A percentile compares a stretch with the other conserved stretches of the same genome.
Conservation (phyloP, 2,888 invertebrate genomes). For the Cinara cedri region DNA sequence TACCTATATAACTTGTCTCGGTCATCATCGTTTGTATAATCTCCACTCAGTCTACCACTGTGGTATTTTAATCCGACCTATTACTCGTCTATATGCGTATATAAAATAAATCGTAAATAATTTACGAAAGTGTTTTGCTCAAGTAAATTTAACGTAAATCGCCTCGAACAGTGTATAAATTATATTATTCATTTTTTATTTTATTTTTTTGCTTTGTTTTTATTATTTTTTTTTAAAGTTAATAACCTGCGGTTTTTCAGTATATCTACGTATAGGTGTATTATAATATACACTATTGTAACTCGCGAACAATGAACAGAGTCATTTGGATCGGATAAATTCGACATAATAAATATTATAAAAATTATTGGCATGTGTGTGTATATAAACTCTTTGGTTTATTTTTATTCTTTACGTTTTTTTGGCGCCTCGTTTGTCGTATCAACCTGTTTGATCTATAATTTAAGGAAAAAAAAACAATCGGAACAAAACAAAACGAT, state of each 20-base stretch:
- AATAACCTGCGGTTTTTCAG: neutral
- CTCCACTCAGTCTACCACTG: neutral
- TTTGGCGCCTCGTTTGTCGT: neutral
- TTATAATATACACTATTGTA: too few relatives aligned
- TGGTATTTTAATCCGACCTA: conserved; percentile 8
- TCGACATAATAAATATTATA: neutral
- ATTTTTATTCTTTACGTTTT: conserved; percentile 1
- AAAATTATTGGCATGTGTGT: neutral
- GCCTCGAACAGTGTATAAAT: neutral
- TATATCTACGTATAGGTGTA: neutral
- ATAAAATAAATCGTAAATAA: conserved; percentile 9
- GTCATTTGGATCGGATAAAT: neutral
- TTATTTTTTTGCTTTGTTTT: neutral
- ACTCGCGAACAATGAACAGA: neutral
- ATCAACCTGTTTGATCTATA: neutral
- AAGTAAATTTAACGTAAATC: neutral
- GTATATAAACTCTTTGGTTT: neutral
- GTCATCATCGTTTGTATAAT: conserved; percentile 21
- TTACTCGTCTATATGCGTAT: conserved; percentile 1
- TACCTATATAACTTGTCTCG: conserved; percentile 1
- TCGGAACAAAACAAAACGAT: conserved; percentile 15
- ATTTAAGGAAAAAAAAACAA: neutral
- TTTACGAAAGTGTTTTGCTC: neutral
- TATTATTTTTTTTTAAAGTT: neutral
- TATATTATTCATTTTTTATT: neutral